Evolutionary conservation across 2,113 vertebrate species (phyloP), one percentile per base, ranked within the genome.

Genomic region (Burhinus oedicnemus): DNA sequence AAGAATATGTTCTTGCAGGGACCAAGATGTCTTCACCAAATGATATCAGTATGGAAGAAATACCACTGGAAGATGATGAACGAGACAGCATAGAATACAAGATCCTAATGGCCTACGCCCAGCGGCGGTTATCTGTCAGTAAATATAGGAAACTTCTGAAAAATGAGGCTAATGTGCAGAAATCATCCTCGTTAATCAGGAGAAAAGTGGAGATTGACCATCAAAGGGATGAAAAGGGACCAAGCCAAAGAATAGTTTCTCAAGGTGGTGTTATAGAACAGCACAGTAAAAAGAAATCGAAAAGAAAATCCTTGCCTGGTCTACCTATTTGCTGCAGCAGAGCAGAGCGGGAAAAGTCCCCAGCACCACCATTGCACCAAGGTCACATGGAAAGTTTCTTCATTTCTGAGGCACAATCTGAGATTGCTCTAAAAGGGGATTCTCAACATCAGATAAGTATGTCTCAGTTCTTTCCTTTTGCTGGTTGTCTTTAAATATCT

Each of bases 51-150:
- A 95, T 97, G 94, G 97, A 97, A 72, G 98, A 98, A 52, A 76
- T 97, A 52, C 68, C 71, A 1, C 79, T 98, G 87, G 95, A 97
- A 6, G 97, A 98, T 7, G 95, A 97, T 4, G 96, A 97, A 34
- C 44, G 34, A 32, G 71, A 61, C 74, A 96, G 95, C 69, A 9
- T 97, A 7, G 98, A 98, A 66, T 98, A 95, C 93, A 94, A 77
- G 84, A 93, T 98, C 69, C 78, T 98, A 19, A 94, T 96, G 69
- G 98, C 89, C 60, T 98, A 98, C 0, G 79, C 84, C 58, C 92
- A 92, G 61, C 95, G 93, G 34, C 92, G 96, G 19, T 30, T 40
- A 58, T 77, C 94, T 83, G 93, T 23, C 66, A 90, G 93, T 40
- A 61, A 54, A 42, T 84, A 49, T 1, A n/a, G 7, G 19, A 80